These are phyloP conservation scores for Pseudomyrmex dendroicus DNA, from an alignment of 1,140 invertebrate species.

Conservation along the genomic window DNA sequence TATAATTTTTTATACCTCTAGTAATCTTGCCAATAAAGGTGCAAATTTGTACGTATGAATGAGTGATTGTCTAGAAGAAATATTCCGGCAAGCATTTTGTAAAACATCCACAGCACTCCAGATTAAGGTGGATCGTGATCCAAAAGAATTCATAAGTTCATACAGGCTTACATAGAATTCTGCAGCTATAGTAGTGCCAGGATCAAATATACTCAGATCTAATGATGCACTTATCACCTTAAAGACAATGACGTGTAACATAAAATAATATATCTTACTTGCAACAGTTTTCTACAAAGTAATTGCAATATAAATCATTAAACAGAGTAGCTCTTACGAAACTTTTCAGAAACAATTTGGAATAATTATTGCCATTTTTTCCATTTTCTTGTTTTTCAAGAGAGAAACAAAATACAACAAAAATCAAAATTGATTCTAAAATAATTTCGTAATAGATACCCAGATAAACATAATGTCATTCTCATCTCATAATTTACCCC, in stretches of 20 bases:
- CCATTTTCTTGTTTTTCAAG: too few species aligned
- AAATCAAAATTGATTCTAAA: too few species aligned
- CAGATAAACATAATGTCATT: background rate
- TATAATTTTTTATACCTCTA: conserved; percentile 82
- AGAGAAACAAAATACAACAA: too few species aligned
- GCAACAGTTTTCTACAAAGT: background rate
- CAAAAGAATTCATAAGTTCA: conserved; percentile 80
- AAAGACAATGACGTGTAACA: conserved; percentile 41
- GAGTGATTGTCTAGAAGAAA: conserved; percentile 86
- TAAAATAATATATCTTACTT: background rate
- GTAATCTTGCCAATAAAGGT: conserved; percentile 87
- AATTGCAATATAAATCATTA: background rate
- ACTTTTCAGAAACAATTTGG: too few species aligned
- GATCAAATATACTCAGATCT: conserved; percentile 86
- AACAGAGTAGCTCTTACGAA: background rate
- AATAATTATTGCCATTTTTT: too few species aligned
- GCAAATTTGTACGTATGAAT: conserved; percentile 90
- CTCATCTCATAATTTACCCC: conserved; percentile 77
- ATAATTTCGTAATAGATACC: too few species aligned
- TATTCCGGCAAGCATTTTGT: conserved; percentile 87
- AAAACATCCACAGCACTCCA: conserved; percentile 88
- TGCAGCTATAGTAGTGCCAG: conserved; percentile 81
- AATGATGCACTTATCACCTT: conserved; percentile 84
- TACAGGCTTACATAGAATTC: conserved; percentile 87
- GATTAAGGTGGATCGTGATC: conserved; percentile 77